Evolutionary conservation across 2,113 vertebrate genomes (phyloP), one percentile per base, ranked within the genome.

Genomic region (Dasypus novemcinctus): DNA sequence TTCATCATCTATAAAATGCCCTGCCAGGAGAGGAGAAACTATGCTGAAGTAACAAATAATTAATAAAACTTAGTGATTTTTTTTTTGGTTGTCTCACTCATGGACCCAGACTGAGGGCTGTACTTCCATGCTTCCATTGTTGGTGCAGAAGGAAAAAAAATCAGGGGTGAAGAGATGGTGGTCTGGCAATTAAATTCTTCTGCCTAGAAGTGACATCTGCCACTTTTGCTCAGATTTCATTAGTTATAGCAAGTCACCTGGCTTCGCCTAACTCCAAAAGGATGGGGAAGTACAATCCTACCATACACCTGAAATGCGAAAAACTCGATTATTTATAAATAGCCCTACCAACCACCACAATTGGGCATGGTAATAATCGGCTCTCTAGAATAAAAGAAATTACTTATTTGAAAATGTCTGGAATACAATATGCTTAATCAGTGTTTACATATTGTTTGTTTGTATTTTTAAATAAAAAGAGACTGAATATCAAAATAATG

Each of bases 1-100:
- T 80, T 90, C 38, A 41, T 95, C 20, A 25, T 52, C n/a, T 89
- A 41, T 87, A 71, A 76, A 93, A 92, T 76, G 74, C 18, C 46
- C 0, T 18, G 36, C 64, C 27, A 93, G 36, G 4, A 29, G 33
- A 33, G 31, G 38, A 12, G 71, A 74, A 7, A 8, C 46, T 68
- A 21, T 2, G 41, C 61, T 79, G 5, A 17, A n/a, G 15, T 71
- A 66, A 72, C 27, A 81, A 83, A 83, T 63, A 57, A 31, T 57
- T 41, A 86, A 33, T 43, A 68, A 80, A 31, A 57, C 13, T 8
- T 25, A 52, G 8, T 89, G 68, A 57, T 63, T 3, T 86, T 43
- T 43, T 68, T 81, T 6, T 18, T 20, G 7, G 11, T 10, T 27
- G 41, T 61, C 21, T 20, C 54, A 23, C 25, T 38, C 59, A 59